Percentiles rank a stretch among this genome's conserved stretches.
phyloP scores from a whole-genome alignment of 2,797 vertebrate genomes.

The Morus bassanus region DNA sequence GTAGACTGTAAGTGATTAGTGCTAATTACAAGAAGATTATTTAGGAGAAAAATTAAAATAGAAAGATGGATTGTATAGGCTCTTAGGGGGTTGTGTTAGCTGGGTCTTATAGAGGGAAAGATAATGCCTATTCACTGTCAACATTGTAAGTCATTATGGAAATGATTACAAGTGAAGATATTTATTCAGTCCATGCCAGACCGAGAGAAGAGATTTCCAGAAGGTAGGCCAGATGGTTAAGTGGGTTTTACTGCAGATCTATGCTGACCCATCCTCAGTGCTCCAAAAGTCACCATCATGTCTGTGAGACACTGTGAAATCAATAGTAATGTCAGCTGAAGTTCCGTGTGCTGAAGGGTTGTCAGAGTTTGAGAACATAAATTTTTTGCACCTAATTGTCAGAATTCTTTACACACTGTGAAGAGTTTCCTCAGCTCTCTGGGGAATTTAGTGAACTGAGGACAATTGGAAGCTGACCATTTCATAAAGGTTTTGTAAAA shows the following conservation, averaged over 20 bases:
- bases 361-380: not conserved
- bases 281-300: not conserved
- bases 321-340: not conserved
- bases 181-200: conserved; percentile 19
- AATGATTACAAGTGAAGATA: conserved; percentile 34
- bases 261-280: not conserved
- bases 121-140: conserved; percentile 1
- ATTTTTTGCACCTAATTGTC: not conserved
- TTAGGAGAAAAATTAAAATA: not conserved
- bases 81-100: not conserved
- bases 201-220: conserved; percentile 29
- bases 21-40: not conserved
- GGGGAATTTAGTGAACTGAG: not conserved
- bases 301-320: not conserved
- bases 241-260: not conserved
- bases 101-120: not conserved
- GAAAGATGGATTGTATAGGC: not conserved
- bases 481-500: not conserved
- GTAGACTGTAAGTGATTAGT: not conserved
- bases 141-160: not conserved
- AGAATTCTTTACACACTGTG: not conserved
- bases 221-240: conserved; percentile 56
- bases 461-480: not conserved
- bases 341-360: not conserved
- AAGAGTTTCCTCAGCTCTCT: not conserved